Conservation (phyloP, 2,888 invertebrate genomes). For the Brachypalpus laphriformis region DNA sequence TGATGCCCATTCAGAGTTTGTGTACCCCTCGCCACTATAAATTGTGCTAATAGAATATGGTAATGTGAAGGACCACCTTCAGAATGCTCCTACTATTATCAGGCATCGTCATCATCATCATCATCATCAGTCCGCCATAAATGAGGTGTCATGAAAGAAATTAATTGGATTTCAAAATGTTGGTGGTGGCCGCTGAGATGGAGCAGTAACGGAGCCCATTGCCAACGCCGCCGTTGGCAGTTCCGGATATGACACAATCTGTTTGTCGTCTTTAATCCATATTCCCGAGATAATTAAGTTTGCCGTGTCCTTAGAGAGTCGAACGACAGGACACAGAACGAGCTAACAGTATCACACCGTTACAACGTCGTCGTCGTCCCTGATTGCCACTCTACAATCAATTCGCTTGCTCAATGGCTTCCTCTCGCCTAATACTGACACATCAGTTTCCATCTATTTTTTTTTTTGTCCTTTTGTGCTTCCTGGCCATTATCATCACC, state of each 20-base stretch:
- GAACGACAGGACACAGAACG: not conserved
- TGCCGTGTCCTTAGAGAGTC: conserved; percentile 22
- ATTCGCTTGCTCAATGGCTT: conserved; percentile 53
- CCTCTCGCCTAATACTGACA: conserved; percentile 58
- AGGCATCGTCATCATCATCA: conserved; percentile 65
- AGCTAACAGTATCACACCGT: conserved; percentile 16
- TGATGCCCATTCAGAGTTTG: conserved; percentile 57
- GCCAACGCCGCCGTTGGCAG: conserved; percentile 26
- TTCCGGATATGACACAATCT: conserved; percentile 64
- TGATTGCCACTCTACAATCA: conserved; percentile 67
- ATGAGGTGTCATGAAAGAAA: conserved; percentile 72
- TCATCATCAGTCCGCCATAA: conserved; percentile 67
- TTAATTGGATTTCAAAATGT: conserved; percentile 71
- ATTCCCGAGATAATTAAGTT: conserved; percentile 70
- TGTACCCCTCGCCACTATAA: conserved; percentile 48
- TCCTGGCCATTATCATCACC: conserved; percentile 62
- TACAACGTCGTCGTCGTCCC: conserved; percentile 14
- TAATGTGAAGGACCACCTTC: conserved; percentile 63
- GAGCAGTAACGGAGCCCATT: conserved; percentile 15
- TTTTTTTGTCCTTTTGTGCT: conserved; percentile 25
- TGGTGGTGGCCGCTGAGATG: conserved; percentile 36
- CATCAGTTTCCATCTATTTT: conserved; percentile 39
- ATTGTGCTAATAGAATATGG: conserved; percentile 72
- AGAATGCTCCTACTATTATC: conserved; percentile 59
- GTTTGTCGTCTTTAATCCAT: conserved; percentile 67